phyloP scores from a whole-genome alignment of 2,888 invertebrate genomes.

The Gymnosoma rotundatum region DNA sequence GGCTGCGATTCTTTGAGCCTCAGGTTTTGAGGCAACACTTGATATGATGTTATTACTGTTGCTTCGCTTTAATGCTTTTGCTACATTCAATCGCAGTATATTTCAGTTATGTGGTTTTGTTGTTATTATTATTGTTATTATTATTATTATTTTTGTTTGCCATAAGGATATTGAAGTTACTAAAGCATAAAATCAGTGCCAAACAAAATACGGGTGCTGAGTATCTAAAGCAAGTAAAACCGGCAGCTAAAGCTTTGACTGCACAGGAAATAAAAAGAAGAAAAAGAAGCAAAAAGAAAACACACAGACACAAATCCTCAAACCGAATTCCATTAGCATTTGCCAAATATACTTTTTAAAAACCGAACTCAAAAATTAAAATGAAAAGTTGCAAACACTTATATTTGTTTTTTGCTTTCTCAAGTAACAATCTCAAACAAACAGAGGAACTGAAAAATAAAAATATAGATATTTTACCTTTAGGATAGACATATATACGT shows the following conservation, averaged over 20 bases:
- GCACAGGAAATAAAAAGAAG: conserved; percentile 28
- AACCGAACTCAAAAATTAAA: background rate
- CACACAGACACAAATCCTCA: conserved; percentile 18
- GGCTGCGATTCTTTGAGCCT: conserved; percentile 71
- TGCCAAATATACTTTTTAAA: conserved; percentile 36
- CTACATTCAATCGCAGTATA: conserved; percentile 10
- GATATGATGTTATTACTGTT: conserved; percentile 75
- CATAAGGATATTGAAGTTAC: conserved; percentile 79
- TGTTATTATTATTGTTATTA: conserved; percentile 71
- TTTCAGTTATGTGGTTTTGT: conserved; percentile 71
- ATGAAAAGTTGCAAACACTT: conserved; percentile 38
- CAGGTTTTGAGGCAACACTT: conserved; percentile 76
- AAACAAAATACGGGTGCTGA: conserved; percentile 72
- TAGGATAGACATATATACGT: conserved; percentile 73
- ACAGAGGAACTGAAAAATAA: conserved; percentile 15
- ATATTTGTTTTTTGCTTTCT: background rate
- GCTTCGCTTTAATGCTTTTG: conserved; percentile 69
- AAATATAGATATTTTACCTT: conserved; percentile 75
- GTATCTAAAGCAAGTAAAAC: conserved; percentile 56
- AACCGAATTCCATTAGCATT: conserved; percentile 32
- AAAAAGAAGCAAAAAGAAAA: background rate
- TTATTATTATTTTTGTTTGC: conserved; percentile 73
- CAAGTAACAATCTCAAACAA: conserved; percentile 31
- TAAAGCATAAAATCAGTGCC: conserved; percentile 81
- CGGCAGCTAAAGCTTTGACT: background rate